These are phyloP conservation scores for Forbesichthys agassizii DNA, from an alignment of 2,113 vertebrate genomes.

Conservation along the genomic window DNA sequence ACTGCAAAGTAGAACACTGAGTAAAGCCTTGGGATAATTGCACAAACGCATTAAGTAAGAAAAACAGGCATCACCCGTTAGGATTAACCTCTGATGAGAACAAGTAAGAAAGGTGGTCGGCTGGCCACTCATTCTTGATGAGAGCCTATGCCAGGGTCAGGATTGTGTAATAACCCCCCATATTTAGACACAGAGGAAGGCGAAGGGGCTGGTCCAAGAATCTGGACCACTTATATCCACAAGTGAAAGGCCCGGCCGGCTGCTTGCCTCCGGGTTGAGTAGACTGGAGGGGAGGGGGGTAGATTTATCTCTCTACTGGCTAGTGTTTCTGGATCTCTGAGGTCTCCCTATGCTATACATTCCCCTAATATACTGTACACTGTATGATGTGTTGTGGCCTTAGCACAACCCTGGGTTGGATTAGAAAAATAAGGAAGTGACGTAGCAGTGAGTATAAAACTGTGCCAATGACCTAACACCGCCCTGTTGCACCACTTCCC, in stretches of 20 bases:
- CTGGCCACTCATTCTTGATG: constrained; percentile 23
- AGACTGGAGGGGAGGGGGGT: constrained; percentile 18
- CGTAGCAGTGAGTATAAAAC: constrained; percentile 72
- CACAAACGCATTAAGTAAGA: constrained; percentile 51
- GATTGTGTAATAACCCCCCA: constrained; percentile 25
- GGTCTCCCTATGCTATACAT: constrained; percentile 58
- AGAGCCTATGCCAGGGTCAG: constrained; percentile 36
- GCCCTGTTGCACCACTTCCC: constrained; percentile 65
- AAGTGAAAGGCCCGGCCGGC: constrained; percentile 23
- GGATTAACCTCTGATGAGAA: constrained; percentile 36
- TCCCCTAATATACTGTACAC: constrained; percentile 49
- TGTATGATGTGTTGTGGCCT: constrained; percentile 48
- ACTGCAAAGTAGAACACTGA: constrained; percentile 48
- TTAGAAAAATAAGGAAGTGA: constrained; percentile 74
- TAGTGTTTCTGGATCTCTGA: constrained; percentile 30
- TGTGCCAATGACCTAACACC: constrained; percentile 64
- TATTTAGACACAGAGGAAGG: constrained; percentile 13
- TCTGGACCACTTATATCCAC: neutral
- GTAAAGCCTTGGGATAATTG: constrained; percentile 69
- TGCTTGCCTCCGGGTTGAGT: constrained; percentile 25
- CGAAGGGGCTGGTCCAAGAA: constrained; percentile 24
- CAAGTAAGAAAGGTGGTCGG: constrained; percentile 36
- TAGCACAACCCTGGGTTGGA: constrained; percentile 64
- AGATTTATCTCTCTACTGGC: constrained; percentile 31
- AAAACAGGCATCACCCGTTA: constrained; percentile 40